These are phyloP conservation scores for Vidua chalybeata DNA, from an alignment of 2,113 vertebrate species.

Conservation along the genomic window DNA sequence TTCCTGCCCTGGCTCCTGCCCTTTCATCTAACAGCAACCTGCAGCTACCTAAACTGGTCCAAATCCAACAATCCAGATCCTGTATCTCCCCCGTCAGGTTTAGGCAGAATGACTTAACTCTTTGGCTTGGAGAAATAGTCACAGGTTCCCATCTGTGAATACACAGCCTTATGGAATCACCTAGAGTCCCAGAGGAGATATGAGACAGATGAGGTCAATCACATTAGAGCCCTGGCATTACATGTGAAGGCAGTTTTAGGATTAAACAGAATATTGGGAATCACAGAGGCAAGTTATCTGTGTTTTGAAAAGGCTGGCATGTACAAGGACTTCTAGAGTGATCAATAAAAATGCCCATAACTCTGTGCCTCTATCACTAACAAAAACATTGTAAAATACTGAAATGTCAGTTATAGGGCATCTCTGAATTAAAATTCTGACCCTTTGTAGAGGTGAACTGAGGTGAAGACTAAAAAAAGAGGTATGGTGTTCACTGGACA, in stretches of 20 bases:
- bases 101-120: not conserved
- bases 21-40: not conserved
- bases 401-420: not conserved
- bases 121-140: not conserved
- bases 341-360: not conserved
- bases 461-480: not conserved
- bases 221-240: not conserved
- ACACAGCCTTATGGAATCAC: not conserved
- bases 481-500: not conserved
- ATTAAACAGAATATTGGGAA: not conserved
- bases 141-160: not conserved
- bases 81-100: rapidly evolving
- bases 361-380: not conserved
- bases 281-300: not conserved
- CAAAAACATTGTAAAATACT: not conserved
- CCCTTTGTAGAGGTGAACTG: not conserved
- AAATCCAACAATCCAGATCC: not conserved
- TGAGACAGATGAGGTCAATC: not conserved
- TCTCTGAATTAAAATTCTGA: not conserved
- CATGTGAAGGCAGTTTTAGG: not conserved
- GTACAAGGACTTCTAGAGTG: not conserved
- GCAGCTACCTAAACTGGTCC: not conserved
- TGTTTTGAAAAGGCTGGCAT: not conserved
- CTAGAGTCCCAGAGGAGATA: not conserved
- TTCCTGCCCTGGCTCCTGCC: not conserved